Evolutionary conservation across 37 sponge, comb jelly and placozoan species (phyloP).

Genomic region (Hormiphora californensis): DNA sequence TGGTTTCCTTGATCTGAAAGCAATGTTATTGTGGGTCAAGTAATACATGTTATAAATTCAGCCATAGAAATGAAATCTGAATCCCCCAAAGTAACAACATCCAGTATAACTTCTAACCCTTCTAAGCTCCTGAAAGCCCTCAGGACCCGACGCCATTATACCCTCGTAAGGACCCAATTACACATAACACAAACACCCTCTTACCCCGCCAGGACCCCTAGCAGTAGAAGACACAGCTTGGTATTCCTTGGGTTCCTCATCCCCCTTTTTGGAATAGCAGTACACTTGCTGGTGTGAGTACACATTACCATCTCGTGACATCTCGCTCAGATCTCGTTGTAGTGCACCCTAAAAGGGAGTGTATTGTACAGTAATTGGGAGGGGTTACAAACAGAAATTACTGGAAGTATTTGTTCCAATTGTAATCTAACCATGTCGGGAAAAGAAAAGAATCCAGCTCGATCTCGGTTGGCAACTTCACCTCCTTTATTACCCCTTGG

Average conservation of each 20-base stretch:
- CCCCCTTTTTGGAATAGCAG: slow-evolving; percentile 14
- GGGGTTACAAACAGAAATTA: not conserved
- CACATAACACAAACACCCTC: not conserved
- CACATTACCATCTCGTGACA: slow-evolving; percentile 6
- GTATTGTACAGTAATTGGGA: not conserved
- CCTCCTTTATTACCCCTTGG: no score
- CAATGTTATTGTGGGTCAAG: not conserved
- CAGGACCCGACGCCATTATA: no score
- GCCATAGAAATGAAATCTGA: no score
- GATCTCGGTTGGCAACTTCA: no score
- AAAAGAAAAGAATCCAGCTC: no score
- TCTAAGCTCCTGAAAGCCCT: no score
- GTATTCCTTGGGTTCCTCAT: slow-evolving; percentile 38
- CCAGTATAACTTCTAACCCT: no score
- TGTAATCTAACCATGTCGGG: no score
- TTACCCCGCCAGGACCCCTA: slow-evolving; percentile 35
- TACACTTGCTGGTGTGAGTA: slow-evolving; percentile 47
- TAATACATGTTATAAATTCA: no score
- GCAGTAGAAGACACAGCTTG: slow-evolving; percentile 27
- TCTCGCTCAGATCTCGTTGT: not conserved
- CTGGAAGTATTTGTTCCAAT: not conserved
- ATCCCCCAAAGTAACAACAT: no score
- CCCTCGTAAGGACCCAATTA: no score
- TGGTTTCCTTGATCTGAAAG: slow-evolving; percentile 28
- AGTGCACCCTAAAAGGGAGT: not conserved